These are phyloP conservation scores for Anarhynchus alexandrinus DNA, from an alignment of 2,113 vertebrate species.

Conservation along the genomic window DNA sequence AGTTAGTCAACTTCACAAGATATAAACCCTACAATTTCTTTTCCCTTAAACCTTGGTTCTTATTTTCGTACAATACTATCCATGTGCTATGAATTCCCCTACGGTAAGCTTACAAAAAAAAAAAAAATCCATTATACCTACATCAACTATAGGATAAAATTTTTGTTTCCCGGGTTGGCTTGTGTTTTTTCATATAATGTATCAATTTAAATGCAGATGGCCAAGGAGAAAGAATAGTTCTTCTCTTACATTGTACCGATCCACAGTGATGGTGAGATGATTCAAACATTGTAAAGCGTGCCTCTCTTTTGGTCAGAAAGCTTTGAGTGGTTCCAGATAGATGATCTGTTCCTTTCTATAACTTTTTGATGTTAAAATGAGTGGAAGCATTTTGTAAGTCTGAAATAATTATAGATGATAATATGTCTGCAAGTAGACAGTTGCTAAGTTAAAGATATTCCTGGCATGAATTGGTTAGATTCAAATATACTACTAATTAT, in stretches of 20 bases:
- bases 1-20: not conserved
- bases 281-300: not conserved
- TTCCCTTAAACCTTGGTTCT: not conserved
- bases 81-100: not conserved
- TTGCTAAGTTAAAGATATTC: not conserved
- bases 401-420: not conserved
- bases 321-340: not conserved
- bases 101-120: not conserved
- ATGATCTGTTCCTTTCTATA: not conserved
- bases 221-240: not conserved
- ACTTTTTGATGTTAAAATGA: conserved; percentile 17
- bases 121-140: not conserved
- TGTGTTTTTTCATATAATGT: not conserved
- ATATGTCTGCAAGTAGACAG: not conserved
- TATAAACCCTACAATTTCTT: not conserved
- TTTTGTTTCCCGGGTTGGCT: not conserved
- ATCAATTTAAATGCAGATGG: conserved; percentile 52
- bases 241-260: not conserved
- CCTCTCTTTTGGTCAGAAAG: not conserved
- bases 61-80: not conserved
- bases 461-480: not conserved
- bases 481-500: not conserved
- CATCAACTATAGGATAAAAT: not conserved
- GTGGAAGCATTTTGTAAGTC: not conserved
- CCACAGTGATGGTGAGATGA: not conserved